Base-by-base conservation (phyloP, 2,113 vertebrate genomes). In the Lophius piscatorius region DNA sequence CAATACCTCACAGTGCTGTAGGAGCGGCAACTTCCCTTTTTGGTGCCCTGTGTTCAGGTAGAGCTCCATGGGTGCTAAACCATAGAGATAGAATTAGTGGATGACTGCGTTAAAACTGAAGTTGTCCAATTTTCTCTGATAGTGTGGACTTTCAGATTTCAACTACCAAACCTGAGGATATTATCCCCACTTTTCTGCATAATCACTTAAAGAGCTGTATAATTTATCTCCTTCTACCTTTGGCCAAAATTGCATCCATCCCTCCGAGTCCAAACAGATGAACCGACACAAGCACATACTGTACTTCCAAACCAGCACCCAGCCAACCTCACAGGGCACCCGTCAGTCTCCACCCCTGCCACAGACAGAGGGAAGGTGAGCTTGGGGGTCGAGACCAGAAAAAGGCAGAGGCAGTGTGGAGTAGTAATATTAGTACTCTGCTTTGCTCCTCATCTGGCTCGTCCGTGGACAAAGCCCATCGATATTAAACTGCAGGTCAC, bases 401-500 rank as follows among this genome's bases (percentile, higher is more conserved):
- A 48, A 63, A 69, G 55, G 40, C 51, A 54, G 63, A 42, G 51
- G 56, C 76, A 47, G 41, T 12, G 65, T 17, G 21, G 38, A 26
- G 64, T 71, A 63, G 56, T 60, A 52, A 46, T 59, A 78, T 55
- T 14, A 74, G 33, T 41, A 26, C 68, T 84, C 77, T 41, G 56
- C 67, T 70, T 55, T 62, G 75, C 75, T 81, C 67, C 60, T 83
- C 76, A 74, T 84, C 81, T 81, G 75, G 62, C 75, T 81, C 2
- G 70, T 70, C 80, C n/a, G 44, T 81, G 78, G 85, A 80, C 84
- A 81, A 72, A 84, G 74, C 63, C 66, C 58, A 63, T 71, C 66
- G 28, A n/a, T n/a, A 44, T 86, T 84, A 62, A 70, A 82, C 79
- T 87, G 87, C 85, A 86, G 83, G 73, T 87, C 87, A 89, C 80